A percentile compares a stretch with the other conserved stretches of the same genome.
phyloP scores from a whole-genome alignment of 2,888 invertebrate genomes.

The Tuta absoluta region DNA sequence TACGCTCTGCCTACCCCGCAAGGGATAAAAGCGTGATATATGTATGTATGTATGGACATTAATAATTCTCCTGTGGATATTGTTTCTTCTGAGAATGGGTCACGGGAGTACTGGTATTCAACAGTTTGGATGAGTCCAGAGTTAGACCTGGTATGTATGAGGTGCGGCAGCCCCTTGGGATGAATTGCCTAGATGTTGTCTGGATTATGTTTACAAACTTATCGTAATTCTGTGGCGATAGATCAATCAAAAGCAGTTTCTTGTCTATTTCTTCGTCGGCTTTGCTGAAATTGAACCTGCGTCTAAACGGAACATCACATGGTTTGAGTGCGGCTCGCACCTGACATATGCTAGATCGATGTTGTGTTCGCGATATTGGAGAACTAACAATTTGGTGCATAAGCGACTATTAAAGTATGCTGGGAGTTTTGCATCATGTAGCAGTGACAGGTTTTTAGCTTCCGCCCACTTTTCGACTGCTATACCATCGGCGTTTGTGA shows the following conservation, averaged over 20 bases:
- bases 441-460: background rate
- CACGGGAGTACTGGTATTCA: background rate
- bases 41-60: too few relatives aligned
- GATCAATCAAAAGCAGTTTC: background rate
- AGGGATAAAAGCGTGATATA: too few relatives aligned
- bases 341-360: constrained; percentile 20
- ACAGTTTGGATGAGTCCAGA: background rate
- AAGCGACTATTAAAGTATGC: background rate
- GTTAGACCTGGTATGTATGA: constrained; percentile 22
- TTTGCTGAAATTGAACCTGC: constrained; percentile 21
- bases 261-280: background rate
- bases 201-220: constrained; percentile 1
- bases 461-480: constrained; percentile 26
- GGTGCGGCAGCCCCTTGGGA: constrained; percentile 22
- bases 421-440: constrained; percentile 10
- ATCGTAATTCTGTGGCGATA: constrained; percentile 15
- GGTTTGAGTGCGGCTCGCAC: constrained; percentile 8
- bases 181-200: background rate
- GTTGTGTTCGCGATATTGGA: constrained; percentile 22
- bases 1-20: too few relatives aligned
- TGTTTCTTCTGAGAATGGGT: constrained; percentile 23
- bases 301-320: background rate
- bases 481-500: background rate
- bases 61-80: background rate
- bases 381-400: background rate